phyloP scores from a whole-genome alignment of 2,113 vertebrate species.

The Rousettus leschenaultii region DNA sequence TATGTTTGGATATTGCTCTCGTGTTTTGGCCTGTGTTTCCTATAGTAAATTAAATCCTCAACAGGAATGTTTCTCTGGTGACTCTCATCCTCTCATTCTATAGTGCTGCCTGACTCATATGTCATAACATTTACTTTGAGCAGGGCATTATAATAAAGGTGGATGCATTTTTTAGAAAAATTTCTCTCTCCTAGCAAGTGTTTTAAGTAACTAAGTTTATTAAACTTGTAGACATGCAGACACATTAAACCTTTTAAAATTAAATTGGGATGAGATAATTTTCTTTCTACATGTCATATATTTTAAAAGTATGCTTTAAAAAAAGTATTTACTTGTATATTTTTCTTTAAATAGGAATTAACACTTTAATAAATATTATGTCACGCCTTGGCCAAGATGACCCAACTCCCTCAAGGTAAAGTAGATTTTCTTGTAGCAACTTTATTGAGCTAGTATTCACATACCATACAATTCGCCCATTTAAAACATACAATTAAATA shows the following conservation, averaged over 20 bases:
- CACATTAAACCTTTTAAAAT: slow-evolving; percentile 26
- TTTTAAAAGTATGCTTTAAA: not conserved
- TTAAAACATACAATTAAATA: not conserved
- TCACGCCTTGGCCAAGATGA: slow-evolving; percentile 99
- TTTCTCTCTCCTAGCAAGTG: not conserved
- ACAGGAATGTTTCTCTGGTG: not conserved
- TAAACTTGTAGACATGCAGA: not conserved
- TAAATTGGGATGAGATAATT: not conserved
- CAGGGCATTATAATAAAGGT: not conserved
- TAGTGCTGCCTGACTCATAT: not conserved
- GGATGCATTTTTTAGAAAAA: not conserved
- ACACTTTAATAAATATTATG: slow-evolving; percentile 99
- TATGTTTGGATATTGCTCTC: slow-evolving; percentile 51
- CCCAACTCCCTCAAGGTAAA: slow-evolving; percentile 97
- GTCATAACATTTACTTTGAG: not conserved
- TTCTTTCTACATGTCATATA: not conserved
- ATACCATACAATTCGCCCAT: not conserved
- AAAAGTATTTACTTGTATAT: slow-evolving; percentile 31
- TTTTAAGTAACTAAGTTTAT: slow-evolving; percentile 14
- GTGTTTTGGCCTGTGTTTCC: not conserved
- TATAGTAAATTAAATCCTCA: not conserved
- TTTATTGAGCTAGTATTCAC: not conserved
- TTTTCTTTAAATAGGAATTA: slow-evolving; percentile 90
- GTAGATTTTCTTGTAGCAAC: slow-evolving; percentile 24
- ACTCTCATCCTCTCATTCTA: not conserved